Evolutionary conservation across 2,888 invertebrate species (phyloP), one percentile per base, ranked within the genome.

Genomic region (Cheilosia variabilis): DNA sequence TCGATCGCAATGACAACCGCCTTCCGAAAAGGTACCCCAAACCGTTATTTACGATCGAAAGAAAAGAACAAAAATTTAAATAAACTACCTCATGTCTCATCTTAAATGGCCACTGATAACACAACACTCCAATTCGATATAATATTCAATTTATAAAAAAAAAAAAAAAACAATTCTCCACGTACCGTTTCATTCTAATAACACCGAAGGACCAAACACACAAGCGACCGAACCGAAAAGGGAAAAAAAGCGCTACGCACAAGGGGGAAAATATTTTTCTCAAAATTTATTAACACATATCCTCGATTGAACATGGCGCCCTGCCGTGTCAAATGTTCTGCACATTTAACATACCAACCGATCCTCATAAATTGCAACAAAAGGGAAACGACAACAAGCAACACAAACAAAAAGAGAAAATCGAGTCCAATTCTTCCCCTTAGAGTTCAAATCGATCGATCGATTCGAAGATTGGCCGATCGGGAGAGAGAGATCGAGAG

Each of bases 241-340:
- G 69, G 15, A n/a, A 24, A 15, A 22, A 57, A 57, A 45, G 58
- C 17, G 15, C 65, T 66, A 53, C 52, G 60, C 72, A 66, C 52
- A 65, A 19, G 45, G 13, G 5, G 22, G 7, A 37, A 27, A n/a
- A 24, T 17, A 62, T 75, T 53, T 58, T 31, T 24, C 22, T 45
- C 66, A 69, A 87, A 87, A 88, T 88, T 88, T 88, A 88, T 88
- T 88, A 88, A 87, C 88, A 88, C 88, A 88, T 88, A 82, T 80
- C 78, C 60, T 50, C 58, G 77, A 80, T 87, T 78, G 80, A 77
- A 88, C 88, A 88, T 87, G 88, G 88, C 88, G 83, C 87, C 88
- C 88, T 87, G 88, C 84, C 84, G 88, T 68, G 87, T 78, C 83
- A 87, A 87, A 82, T 82, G 83, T 82, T 87, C 80, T 72, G 83